Percentiles rank a stretch among this genome's conserved stretches.
Conservation (phyloP, 2,797 vertebrate species). For the Diceros bicornis region DNA sequence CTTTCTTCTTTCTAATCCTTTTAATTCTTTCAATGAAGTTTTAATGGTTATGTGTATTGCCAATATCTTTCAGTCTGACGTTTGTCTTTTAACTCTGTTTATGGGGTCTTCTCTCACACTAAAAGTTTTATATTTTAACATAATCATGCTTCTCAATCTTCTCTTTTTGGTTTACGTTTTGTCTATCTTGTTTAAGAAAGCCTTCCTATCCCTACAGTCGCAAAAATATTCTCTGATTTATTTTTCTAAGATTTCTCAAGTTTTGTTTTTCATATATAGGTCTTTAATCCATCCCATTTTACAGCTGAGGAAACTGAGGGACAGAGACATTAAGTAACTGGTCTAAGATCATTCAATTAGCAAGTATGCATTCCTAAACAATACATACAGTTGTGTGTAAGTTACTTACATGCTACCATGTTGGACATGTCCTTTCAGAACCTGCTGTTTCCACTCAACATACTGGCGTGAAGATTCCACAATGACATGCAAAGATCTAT, state of each 20-base stretch:
- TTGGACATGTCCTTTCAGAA: not conserved
- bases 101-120: not conserved
- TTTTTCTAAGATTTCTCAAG: not conserved
- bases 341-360: no score
- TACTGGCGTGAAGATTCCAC: fast-evolving
- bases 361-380: not conserved
- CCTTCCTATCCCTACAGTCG: not conserved
- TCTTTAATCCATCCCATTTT: not conserved
- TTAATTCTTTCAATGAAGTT: not conserved
- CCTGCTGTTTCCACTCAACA: not conserved
- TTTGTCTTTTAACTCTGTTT: not conserved
- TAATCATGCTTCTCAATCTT: not conserved
- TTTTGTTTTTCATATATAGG: not conserved
- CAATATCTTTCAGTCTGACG: not conserved
- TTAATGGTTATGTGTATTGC: not conserved
- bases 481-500: fast-evolving
- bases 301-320: not conserved
- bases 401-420: fast-evolving
- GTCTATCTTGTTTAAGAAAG: not conserved
- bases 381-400: fast-evolving
- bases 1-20: not conserved
- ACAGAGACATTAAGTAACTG: not conserved
- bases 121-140: no score
- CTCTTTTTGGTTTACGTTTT: not conserved
- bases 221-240: not conserved